Evolutionary conservation across 1,140 invertebrate species (phyloP).

Genomic region (Ylistrum balloti): DNA sequence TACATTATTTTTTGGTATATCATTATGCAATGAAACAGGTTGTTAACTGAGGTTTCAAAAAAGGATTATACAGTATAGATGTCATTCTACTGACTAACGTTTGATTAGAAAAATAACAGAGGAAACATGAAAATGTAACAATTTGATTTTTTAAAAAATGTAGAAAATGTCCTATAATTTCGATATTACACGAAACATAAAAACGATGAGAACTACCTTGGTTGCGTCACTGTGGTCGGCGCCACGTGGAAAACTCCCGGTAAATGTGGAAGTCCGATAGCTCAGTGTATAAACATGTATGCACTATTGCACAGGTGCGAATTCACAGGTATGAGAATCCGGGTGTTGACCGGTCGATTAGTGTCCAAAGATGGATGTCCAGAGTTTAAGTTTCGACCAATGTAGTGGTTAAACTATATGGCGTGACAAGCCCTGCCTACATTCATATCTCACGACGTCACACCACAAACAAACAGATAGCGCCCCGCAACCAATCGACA

Average conservation of each 20-base stretch:
- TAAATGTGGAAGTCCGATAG: neutral
- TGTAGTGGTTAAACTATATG: neutral
- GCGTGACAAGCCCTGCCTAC: neutral
- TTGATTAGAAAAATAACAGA: too few relatives aligned
- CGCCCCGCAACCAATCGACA: neutral
- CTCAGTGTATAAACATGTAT: neutral
- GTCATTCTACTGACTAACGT: too few relatives aligned
- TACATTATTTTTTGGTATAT: too few relatives aligned
- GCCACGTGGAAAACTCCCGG: neutral
- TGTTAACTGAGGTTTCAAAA: too few relatives aligned
- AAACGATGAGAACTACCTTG: neutral
- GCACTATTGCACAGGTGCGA: neutral
- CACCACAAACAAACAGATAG: neutral
- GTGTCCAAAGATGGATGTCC: slow-evolving; percentile 24
- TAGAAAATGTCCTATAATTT: neutral
- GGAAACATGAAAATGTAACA: too few relatives aligned
- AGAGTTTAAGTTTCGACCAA: neutral
- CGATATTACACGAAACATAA: neutral
- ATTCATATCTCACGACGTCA: neutral
- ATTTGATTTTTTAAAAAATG: neutral
- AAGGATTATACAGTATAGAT: too few relatives aligned
- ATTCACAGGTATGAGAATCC: neutral
- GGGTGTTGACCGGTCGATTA: neutral
- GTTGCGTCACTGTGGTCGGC: neutral
- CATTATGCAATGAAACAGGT: too few relatives aligned